Percentiles rank a stretch among this genome's conserved stretches.
Conservation (phyloP, 1,140 invertebrate species). For the Magallana angulata region DNA sequence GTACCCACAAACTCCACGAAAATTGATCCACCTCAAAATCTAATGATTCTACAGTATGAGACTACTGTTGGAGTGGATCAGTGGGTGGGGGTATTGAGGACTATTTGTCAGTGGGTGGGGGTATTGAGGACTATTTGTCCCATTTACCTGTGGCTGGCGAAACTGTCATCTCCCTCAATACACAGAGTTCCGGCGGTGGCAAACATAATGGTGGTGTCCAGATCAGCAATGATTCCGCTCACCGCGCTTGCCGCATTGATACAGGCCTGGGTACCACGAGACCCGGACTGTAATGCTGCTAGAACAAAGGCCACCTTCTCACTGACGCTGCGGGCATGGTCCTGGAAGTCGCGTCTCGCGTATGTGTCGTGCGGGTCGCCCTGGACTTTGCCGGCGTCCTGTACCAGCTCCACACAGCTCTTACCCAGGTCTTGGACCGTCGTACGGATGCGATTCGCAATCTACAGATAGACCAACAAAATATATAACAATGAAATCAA, state of each 20-base stretch:
- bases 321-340: slow-evolving; percentile 79
- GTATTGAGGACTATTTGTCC: too few species aligned
- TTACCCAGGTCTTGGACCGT: slow-evolving; percentile 92
- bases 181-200: slow-evolving; percentile 98
- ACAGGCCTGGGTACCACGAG: slow-evolving; percentile 96
- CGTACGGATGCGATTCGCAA: slow-evolving; percentile 87
- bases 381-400: slow-evolving; percentile 88
- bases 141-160: slow-evolving; percentile 83
- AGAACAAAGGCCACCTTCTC: slow-evolving; percentile 87
- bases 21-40: too few species aligned
- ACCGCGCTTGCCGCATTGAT: slow-evolving; percentile 99
- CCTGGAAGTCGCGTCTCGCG: slow-evolving; percentile 89
- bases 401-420: slow-evolving; percentile 88
- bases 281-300: slow-evolving; percentile 93
- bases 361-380: slow-evolving; percentile 86
- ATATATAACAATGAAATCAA: too few species aligned
- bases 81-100: too few species aligned
- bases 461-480: slow-evolving; percentile 62
- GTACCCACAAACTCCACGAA: too few species aligned
- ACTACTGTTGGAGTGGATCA: too few species aligned
- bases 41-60: too few species aligned
- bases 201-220: slow-evolving; percentile 99
- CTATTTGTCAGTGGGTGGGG: too few species aligned
- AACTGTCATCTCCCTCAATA: slow-evolving; percentile 93
- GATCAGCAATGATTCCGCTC: slow-evolving; percentile 97